Evolutionary conservation across 2,113 vertebrate species (phyloP).

Genomic region (Rhineura floridana): DNA sequence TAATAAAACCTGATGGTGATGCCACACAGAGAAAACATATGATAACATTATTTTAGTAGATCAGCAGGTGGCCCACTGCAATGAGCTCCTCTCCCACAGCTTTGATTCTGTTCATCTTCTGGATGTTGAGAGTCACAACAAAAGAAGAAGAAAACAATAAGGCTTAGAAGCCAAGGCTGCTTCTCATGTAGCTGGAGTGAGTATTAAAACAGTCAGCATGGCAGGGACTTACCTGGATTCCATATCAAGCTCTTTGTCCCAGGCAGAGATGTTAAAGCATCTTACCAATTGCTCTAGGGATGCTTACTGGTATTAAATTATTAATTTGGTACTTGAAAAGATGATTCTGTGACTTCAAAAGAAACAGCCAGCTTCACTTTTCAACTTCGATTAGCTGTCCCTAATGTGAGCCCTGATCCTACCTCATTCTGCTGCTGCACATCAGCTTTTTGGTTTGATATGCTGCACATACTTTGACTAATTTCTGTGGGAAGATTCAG

Average conservation of each 20-base stretch:
- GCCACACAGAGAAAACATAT: constrained; percentile 47
- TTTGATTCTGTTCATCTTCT: constrained; percentile 56
- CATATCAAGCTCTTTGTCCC: constrained; percentile 10
- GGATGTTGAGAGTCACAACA: constrained; percentile 57
- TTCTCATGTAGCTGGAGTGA: constrained; percentile 21
- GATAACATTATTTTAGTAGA: constrained; percentile 61
- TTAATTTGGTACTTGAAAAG: neutral
- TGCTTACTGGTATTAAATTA: neutral
- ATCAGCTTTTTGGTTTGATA: neutral
- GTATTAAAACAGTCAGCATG: constrained; percentile 24
- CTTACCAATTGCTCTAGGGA: neutral
- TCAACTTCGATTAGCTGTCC: neutral
- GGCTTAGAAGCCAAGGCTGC: constrained; percentile 29
- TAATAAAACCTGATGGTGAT: constrained; percentile 57
- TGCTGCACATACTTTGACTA: neutral
- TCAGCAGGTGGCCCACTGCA: constrained; percentile 60
- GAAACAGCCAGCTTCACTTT: neutral
- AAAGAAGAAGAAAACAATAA: constrained; percentile 45
- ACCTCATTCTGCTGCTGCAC: neutral
- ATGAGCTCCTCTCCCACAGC: constrained; percentile 40
- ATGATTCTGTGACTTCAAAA: neutral
- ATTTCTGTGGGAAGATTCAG: neutral
- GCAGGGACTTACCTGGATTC: neutral
- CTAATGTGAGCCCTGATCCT: neutral
- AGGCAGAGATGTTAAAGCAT: neutral